Evolutionary conservation across 2,113 vertebrate species (phyloP), one percentile per base, ranked within the genome.

Genomic region (Aepyceros melampus): DNA sequence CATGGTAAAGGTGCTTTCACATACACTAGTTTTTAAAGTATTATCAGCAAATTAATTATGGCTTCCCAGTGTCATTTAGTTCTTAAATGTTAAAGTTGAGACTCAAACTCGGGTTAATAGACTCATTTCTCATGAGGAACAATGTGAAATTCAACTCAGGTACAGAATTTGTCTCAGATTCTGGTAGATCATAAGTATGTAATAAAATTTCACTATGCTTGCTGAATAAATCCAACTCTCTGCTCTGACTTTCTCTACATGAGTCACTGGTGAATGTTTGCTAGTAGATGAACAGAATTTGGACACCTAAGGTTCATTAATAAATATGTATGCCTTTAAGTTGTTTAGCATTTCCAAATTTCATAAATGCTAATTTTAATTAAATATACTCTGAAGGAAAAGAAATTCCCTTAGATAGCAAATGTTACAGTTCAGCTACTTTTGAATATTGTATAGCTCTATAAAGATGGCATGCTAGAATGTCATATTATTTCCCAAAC

Each of bases 361-460:
- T 92, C 1, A 62, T 49, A 96, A 97, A 89, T 96, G 89, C 89
- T 88, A 93, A 67, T 79, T 43, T 82, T 96, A 91, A 97, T 95
- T 98, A 97, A 96, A 87, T 85, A 95, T 83, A 64, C 47, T 94
- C 23, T 83, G 51, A 97, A 94, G 33, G 60, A 94, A 91, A 95
- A 83, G 25, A n/a, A 97, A 89, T 96, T 96, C 74, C 87, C 92
- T 83, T 94, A 84, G 93, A 93, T 62, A 94, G 95, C 89, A 92
- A 87, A 97, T 94, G 87, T 87, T 97, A 82, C 10, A 93, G 83
- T 87, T 98, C 96, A 96, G 56, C 74, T 96, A 45, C 87, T 96
- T 96, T 97, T 97, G 79, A 95, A 81, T 89, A 94, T 76, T 89
- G 25, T 56, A 33, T 62, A 85, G 79, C 56, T 96, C 96, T 89